These are phyloP conservation scores for Neostethus bicornis DNA, from an alignment of 2,797 vertebrate genomes.

Conservation along the genomic window DNA sequence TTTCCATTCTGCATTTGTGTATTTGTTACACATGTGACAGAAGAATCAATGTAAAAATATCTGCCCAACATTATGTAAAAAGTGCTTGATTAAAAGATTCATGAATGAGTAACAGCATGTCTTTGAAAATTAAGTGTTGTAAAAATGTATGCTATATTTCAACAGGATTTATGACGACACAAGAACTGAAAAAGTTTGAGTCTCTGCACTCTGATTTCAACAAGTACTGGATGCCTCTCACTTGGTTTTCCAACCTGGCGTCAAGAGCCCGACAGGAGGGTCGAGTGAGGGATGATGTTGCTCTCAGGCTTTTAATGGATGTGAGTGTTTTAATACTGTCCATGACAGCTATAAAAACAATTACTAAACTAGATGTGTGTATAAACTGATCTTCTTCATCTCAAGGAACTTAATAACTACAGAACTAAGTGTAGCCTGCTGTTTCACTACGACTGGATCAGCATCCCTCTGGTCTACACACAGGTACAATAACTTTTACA, in stretches of 20 bases:
- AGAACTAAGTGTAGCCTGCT: slow-evolving; percentile 88
- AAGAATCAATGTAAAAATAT: too few relatives aligned
- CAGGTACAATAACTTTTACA: slow-evolving; percentile 64
- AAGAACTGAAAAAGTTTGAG: slow-evolving; percentile 84
- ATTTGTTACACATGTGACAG: too few relatives aligned
- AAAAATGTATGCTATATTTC: background rate
- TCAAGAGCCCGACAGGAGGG: slow-evolving; percentile 84
- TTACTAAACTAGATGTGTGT: background rate
- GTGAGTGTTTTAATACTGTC: slow-evolving; percentile 63
- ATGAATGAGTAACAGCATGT: too few relatives aligned
- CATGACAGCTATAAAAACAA: background rate
- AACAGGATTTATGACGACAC: slow-evolving; percentile 87
- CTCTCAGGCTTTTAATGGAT: slow-evolving; percentile 88
- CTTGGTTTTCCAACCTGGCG: slow-evolving; percentile 91
- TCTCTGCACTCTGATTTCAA: slow-evolving; percentile 89
- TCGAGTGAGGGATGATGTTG: slow-evolving; percentile 83
- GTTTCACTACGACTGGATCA: slow-evolving; percentile 94
- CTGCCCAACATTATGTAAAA: too few relatives aligned
- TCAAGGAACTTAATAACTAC: slow-evolving; percentile 90
- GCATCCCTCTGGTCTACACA: slow-evolving; percentile 90
- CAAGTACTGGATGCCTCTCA: slow-evolving; percentile 93
- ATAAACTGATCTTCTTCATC: background rate
- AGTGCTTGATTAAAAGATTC: too few relatives aligned
- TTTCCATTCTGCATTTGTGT: too few relatives aligned
- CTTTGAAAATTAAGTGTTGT: too few relatives aligned